Percentiles rank a stretch among this genome's conserved stretches.
These are phyloP conservation scores for Ectobius pallidus DNA, from an alignment of 2,888 invertebrate genomes.

Conservation along the genomic window DNA sequence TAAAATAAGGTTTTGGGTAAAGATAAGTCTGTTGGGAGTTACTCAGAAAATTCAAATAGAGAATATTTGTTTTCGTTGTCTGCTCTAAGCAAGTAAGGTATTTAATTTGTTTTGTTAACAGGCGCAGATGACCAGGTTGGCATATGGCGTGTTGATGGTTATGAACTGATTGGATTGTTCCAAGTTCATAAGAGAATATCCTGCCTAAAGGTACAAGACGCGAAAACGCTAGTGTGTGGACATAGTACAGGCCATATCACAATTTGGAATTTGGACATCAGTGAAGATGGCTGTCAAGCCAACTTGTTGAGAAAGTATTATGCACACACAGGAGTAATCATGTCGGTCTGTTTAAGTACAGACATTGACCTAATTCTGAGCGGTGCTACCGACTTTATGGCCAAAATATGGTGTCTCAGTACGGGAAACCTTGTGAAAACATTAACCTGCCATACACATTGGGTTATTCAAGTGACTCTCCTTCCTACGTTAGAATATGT, in stretches of 20 bases:
- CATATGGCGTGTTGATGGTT: slow-evolving; percentile 36
- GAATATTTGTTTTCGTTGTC: too few relatives aligned
- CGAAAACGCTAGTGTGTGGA: slow-evolving; percentile 31
- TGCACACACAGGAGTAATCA: slow-evolving; percentile 40
- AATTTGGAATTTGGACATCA: slow-evolving; percentile 25
- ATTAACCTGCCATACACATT: slow-evolving; percentile 30
- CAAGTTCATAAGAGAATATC: slow-evolving; percentile 33
- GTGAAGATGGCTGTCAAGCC: slow-evolving; percentile 18
- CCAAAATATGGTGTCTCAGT: slow-evolving; percentile 36
- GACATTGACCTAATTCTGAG: slow-evolving; percentile 35
- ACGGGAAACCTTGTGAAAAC: slow-evolving; percentile 33
- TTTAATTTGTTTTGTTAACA: background rate
- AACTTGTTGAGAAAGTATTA: slow-evolving; percentile 17
- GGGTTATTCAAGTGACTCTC: slow-evolving; percentile 39
- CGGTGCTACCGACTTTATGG: slow-evolving; percentile 40
- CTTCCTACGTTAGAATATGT: slow-evolving; percentile 1
- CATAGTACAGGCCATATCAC: slow-evolving; percentile 37
- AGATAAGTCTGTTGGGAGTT: too few relatives aligned
- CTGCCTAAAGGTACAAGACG: slow-evolving; percentile 29
- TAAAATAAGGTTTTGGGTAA: too few relatives aligned
- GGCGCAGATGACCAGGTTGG: slow-evolving; percentile 39
- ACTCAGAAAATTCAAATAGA: too few relatives aligned
- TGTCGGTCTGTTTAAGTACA: slow-evolving; percentile 35
- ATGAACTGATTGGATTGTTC: slow-evolving; percentile 33
- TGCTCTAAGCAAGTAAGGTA: too few relatives aligned